Base-by-base conservation (phyloP, 37 sponge, comb jelly and placozoan genomes). In the Theonella swinhoei region DNA sequence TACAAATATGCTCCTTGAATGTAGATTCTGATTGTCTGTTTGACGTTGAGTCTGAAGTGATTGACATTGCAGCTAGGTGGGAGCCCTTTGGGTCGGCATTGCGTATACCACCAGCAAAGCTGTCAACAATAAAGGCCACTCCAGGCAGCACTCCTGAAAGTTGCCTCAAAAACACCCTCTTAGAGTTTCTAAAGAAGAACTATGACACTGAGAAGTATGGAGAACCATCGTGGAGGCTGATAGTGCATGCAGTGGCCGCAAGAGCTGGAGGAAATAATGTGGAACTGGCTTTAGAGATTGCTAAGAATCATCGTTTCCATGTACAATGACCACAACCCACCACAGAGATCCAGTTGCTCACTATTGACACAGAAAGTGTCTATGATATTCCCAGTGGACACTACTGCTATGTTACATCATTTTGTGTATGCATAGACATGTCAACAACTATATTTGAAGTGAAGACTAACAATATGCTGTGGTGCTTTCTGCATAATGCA, bases 161-260 rank as follows among this genome's bases (percentile, higher is more conserved):
- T 1, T 68, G 69, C 33, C 31, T 68, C 32, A 25, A 33, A 22
- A 33, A 68, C 3, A 68, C 34, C 19, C 33, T 68, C 3, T 3
- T 3, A 1, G 69, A 68, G 69, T 68, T 28, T 20, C 69, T 68
- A 20, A 7, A 28, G 34, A 68, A 3, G 69, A 68, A 68, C 69
- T 68, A 68, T 32, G 34, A 68, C 34, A 68, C 69, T 20, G 33
- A 7, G 34, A 31, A 25, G 30, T 31, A 33, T 31, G 69, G 69
- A 33, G 3, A 29, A 28, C 69, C 69, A 8, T 68, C 69, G 34
- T 68, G 69, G 69, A 68, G 69, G 69, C 30, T 68, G 33, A 7
- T 68, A 3, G 69, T 68, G 69, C 9, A 68, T 31, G 69, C 69
- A 68, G 69, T 68, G 30, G 69, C 69, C 1, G 33, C 25, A 2